These are phyloP conservation scores for Hydrophis major DNA, from an alignment of 2,797 vertebrate species.

Conservation along the genomic window DNA sequence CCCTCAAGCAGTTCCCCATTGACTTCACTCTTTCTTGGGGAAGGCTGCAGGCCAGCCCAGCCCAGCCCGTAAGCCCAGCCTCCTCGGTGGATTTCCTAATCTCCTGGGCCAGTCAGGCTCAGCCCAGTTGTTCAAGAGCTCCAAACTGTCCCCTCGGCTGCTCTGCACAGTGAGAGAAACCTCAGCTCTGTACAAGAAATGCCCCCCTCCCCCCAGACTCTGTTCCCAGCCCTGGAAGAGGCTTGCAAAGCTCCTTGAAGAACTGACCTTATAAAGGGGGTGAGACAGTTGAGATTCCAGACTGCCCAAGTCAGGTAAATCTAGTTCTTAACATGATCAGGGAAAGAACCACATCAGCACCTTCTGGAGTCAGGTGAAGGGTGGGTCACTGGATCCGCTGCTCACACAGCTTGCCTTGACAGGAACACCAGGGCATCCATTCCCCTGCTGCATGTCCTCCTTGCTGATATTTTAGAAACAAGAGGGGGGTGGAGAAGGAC, in stretches of 20 bases:
- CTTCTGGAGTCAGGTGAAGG: background rate
- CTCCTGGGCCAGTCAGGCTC: background rate
- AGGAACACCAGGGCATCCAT: background rate
- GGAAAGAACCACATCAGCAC: background rate
- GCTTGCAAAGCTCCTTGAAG: background rate
- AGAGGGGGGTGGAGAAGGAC: rapidly evolving
- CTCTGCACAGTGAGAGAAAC: background rate
- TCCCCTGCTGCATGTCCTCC: background rate
- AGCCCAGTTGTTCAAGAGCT: background rate
- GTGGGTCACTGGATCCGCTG: background rate
- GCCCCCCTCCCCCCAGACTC: background rate
- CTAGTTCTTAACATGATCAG: background rate
- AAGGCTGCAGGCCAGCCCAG: background rate
- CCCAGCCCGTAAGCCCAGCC: background rate
- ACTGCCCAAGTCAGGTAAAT: background rate
- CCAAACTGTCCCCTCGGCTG: too few relatives aligned
- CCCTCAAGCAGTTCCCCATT: background rate
- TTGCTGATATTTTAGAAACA: too few relatives aligned
- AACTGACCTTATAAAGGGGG: background rate
- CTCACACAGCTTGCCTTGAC: background rate
- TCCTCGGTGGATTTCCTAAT: background rate
- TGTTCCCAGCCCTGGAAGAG: background rate
- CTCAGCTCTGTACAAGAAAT: background rate
- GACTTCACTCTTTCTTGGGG: background rate
- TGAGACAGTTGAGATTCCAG: background rate